Percentiles rank a stretch among this genome's conserved stretches.
Evolutionary conservation across 2,888 invertebrate species (phyloP).

Genomic region (Leuctra nigra): DNA sequence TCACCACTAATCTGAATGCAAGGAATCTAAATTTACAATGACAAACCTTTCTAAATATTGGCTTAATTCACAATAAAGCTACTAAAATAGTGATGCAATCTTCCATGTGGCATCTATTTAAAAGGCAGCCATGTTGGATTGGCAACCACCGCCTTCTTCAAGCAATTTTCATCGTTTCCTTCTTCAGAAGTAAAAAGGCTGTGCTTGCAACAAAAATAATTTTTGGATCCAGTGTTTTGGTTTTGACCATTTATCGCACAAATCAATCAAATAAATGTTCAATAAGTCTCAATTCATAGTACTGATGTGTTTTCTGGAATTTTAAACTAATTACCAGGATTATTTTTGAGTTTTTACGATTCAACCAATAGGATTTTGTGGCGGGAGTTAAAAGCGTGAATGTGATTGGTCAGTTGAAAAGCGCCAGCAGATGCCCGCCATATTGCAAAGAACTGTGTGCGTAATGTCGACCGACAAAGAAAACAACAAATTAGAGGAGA

Average conservation of each 20-base stretch:
- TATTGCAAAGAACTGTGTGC: conserved; percentile 20
- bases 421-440: conserved; percentile 27
- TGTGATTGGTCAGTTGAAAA: conserved; percentile 34
- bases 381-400: conserved; percentile 21
- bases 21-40: no score
- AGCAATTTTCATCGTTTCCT: no score
- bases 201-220: no score
- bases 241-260: no score
- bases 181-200: no score
- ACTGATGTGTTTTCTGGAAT: no score
- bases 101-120: conserved; percentile 7
- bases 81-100: conserved; percentile 2
- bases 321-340: no score
- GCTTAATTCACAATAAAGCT: neutral
- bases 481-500: conserved; percentile 39
- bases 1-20: no score
- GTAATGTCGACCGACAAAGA: conserved; percentile 43
- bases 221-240: no score
- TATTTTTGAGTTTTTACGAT: no score
- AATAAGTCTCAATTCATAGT: no score
- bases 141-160: neutral
- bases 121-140: neutral
- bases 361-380: neutral
- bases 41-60: neutral
- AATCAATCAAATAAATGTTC: no score